Conservation (phyloP, 2,113 vertebrate species). For the Sylvia atricapilla region DNA sequence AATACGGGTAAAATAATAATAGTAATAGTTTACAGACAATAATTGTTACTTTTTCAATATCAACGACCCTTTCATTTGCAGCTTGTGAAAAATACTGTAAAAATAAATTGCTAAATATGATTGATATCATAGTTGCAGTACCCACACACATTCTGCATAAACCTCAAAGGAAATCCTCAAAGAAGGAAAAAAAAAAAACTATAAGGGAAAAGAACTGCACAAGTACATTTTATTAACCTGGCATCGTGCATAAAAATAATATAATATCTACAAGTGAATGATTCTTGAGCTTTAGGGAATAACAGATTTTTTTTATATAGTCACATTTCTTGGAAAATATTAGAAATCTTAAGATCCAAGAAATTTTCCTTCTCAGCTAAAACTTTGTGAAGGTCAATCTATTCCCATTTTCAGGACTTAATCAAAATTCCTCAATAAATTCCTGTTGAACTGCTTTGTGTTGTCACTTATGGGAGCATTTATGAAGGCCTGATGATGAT, state of each 20-base stretch:
- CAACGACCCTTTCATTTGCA: conserved; percentile 1
- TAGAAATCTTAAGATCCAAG: conserved; percentile 28
- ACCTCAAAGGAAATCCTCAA: conserved; percentile 56
- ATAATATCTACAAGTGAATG: conserved; percentile 14
- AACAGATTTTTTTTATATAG: conserved; percentile 57
- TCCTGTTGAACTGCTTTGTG: conserved; percentile 22
- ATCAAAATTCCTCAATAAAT: conserved; percentile 56
- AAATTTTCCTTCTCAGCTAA: conserved; percentile 48
- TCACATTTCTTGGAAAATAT: conserved; percentile 65
- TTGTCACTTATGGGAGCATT: conserved; percentile 46
- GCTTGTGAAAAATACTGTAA: neutral
- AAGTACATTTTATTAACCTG: conserved; percentile 44
- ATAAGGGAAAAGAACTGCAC: conserved; percentile 54
- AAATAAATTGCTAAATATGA: conserved; percentile 20
- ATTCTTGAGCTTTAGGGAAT: conserved; percentile 44
- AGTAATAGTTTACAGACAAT: neutral
- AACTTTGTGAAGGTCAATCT: neutral
- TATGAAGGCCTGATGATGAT: conserved; percentile 37
- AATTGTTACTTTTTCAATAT: neutral
- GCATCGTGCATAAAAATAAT: conserved; percentile 52
- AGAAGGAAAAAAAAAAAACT: neutral
- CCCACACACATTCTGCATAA: neutral
- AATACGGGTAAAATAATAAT: neutral
- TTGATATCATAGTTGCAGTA: conserved; percentile 29
- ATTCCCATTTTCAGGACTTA: conserved; percentile 31